Base-by-base conservation (phyloP, 2,888 invertebrate genomes). In the Sepiola atlantica region DNA sequence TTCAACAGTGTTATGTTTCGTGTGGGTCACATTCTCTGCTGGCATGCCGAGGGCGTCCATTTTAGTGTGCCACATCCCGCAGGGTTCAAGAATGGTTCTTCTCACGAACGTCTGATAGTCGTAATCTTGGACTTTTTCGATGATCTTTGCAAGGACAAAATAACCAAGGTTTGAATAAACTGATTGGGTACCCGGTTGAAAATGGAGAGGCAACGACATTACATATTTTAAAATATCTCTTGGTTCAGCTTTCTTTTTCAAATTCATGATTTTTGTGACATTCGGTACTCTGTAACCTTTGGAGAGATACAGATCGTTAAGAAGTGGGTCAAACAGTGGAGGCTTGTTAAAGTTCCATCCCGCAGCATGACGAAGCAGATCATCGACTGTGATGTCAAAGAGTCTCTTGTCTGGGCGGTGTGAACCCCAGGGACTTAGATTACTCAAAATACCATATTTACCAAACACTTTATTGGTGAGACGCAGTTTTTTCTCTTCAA, bases 61-160 rank as follows among this genome's bases (percentile, higher is more conserved):
- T 91, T 96, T 95, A 0, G 97, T 97, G 94, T 96, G 96, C 96
- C 96, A 96, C 97, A 97, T 97, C 18, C 97, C 97, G 94, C 96
- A 96, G 4, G 96, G 96, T n/a, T 94, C 94, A 28, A 96, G 94
- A 55, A 96, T 95, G 57, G 94, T 94, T 91, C 95, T 94, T 93
- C 96, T 96, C 8, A 97, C 96, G 92, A 96, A 96, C 54, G 95
- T 95, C 45, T 96, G 96, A 94, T 97, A 96, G 28, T 95, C 94
- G 77, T 94, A 94, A 55, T 95, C 95, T 3, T 96, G 95, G 0
- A 95, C 95, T 93, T 96, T 95, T 95, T 97, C 97, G 93, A 97
- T 96, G 55, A 97, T 95, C 92, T 96, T 94, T 14, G 97, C 97
- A 32, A 97, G 96, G 21, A 97, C 95, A 21, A 96, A 94, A 95